Conservation (phyloP, 2,113 vertebrate genomes). For the Colaptes auratus region DNA sequence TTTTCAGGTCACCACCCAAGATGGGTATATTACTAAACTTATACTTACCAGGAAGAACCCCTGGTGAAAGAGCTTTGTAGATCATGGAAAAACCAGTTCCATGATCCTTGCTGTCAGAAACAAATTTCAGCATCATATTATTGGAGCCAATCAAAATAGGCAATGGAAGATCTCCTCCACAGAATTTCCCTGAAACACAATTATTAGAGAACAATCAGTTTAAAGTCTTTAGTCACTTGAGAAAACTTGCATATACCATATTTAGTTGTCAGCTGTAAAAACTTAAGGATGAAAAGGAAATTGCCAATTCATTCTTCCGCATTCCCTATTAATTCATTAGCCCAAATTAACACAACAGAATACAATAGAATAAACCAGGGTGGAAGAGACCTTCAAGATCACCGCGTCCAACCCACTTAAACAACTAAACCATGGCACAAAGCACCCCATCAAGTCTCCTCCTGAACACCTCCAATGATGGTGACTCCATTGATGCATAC, state of each 20-base stretch:
- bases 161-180: slow-evolving; percentile 68
- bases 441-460: no score
- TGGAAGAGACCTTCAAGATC: no score
- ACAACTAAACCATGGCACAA: no score
- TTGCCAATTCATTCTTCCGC: not conserved
- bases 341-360: no score
- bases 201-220: not conserved
- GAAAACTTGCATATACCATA: not conserved
- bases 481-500: not conserved
- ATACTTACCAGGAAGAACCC: slow-evolving; percentile 71
- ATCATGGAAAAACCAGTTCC: slow-evolving; percentile 81
- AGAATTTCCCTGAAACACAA: slow-evolving; percentile 79
- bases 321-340: not conserved
- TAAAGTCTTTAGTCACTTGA: not conserved
- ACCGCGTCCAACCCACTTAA: no score
- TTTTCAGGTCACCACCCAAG: not conserved
- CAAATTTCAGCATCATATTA: slow-evolving; percentile 77
- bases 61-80: slow-evolving; percentile 72
- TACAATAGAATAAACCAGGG: no score
- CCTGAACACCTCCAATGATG: no score
- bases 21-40: not conserved
- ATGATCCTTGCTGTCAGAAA: slow-evolving; percentile 77
- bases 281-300: not conserved
- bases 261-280: not conserved
- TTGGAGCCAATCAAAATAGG: slow-evolving; percentile 75